Evolutionary conservation across 92 coral and sea anemone genomes (phyloP), one percentile per base, ranked within the genome.

Genomic region (Epizoanthus illoricatus): DNA sequence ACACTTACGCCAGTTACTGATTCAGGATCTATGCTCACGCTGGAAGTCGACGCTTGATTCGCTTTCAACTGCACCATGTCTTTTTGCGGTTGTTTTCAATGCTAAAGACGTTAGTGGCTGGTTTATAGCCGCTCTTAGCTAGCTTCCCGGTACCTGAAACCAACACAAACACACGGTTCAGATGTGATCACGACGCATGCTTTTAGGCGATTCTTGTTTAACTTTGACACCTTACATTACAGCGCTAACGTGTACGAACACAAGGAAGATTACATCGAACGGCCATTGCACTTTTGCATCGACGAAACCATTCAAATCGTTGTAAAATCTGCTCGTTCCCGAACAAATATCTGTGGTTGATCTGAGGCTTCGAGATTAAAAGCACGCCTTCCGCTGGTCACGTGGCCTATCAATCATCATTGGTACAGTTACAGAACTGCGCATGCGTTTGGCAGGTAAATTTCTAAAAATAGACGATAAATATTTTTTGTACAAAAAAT

Each of bases 21-120:
- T 71, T 94, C 94, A 39, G 96, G 92, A 56, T 91, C 98, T 28
- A 92, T 87, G 79, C 98, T 91, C 41, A 90, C 81, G 36, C 85
- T 68, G 13, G 75, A 69, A 20, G 75, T 81, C 60, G 75, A 71
- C 23, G 85, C 78, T 23, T 62, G 62, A 52, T 49, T 81, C 36
- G 75, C 85, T 69, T 81, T 71, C 85, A 81, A 81, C 74, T 81
- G 67, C 76, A 65, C 71, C 69, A 75, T 63, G 58, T 41, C 75
- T 69, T 65, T 64, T 86, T 86, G 81, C 84, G 71, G 73, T 85
- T 86, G 70, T 83, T 42, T 82, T 55, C 55, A 43, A 87, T 64
- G 72, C 59, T 78, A 78, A 78, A 78, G 64, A 66, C 55, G 82
- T 78, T 63, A 69, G 71, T 40, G 82, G 82, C 65, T 78, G 71